Evolutionary conservation across 2,888 invertebrate genomes (phyloP).

Genomic region (Chrysopilus asiliformis): DNA sequence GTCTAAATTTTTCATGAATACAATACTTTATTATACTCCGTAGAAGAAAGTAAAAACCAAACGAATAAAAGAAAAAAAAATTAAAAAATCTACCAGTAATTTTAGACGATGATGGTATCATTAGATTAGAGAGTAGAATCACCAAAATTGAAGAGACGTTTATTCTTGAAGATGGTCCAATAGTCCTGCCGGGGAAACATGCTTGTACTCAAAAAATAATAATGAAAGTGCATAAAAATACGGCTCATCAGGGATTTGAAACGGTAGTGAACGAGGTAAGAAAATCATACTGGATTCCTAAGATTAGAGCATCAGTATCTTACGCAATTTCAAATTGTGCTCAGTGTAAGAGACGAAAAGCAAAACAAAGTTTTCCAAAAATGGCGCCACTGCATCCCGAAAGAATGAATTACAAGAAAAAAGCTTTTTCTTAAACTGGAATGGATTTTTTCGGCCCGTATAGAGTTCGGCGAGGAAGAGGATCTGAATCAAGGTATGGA

Average conservation of each 20-base stretch:
- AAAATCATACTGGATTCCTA: background rate
- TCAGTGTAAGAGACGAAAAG: background rate
- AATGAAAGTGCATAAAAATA: background rate
- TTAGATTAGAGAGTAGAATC: background rate
- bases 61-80: too few relatives aligned
- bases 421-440: background rate
- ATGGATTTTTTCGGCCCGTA: background rate
- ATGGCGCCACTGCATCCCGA: background rate
- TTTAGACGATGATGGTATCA: background rate
- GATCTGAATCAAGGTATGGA: slow-evolving; percentile 2
- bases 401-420: background rate
- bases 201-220: background rate
- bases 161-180: background rate
- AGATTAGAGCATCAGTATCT: background rate
- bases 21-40: too few relatives aligned
- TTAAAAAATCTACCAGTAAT: too few relatives aligned
- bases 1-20: too few relatives aligned
- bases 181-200: background rate
- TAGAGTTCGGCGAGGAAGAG: too few relatives aligned
- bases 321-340: background rate
- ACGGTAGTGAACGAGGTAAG: background rate
- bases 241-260: background rate
- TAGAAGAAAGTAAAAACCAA: too few relatives aligned
- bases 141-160: background rate
- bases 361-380: background rate